These are phyloP conservation scores for Lymantria monacha DNA, from an alignment of 2,888 invertebrate genomes.

Conservation along the genomic window DNA sequence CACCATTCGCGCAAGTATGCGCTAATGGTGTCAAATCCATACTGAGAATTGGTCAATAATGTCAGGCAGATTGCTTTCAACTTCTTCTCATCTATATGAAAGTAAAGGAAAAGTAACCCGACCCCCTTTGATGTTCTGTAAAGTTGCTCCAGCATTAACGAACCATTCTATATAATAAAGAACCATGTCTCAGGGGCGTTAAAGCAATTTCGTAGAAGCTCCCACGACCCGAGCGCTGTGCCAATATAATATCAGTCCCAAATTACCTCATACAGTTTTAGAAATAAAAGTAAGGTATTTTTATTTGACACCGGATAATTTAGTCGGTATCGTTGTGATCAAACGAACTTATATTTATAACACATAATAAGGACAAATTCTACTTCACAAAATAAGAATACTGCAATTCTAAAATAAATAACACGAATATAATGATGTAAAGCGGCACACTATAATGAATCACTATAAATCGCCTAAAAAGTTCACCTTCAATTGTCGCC, in stretches of 20 bases:
- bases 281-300: constrained; percentile 30
- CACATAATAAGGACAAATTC: constrained; percentile 1
- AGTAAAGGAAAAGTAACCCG: no score
- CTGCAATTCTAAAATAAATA: constrained; percentile 5
- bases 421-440: no score
- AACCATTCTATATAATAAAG: constrained; percentile 10
- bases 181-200: constrained; percentile 26
- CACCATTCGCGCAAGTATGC: no score
- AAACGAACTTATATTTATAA: constrained; percentile 10
- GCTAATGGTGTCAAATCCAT: no score
- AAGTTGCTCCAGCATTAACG: no score
- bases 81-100: no score
- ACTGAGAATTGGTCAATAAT: no score
- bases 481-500: no score
- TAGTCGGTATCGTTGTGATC: constrained; percentile 6
- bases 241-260: constrained; percentile 21
- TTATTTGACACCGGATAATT: constrained; percentile 19
- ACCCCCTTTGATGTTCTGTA: no score
- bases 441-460: no score
- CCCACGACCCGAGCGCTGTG: constrained; percentile 20
- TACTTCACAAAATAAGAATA: constrained; percentile 1
- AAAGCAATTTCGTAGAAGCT: constrained; percentile 26
- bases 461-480: no score
- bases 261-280: constrained; percentile 29
- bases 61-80: no score